These are phyloP conservation scores for Scylla paramamosain DNA, from an alignment of 1,140 invertebrate genomes.

Conservation along the genomic window DNA sequence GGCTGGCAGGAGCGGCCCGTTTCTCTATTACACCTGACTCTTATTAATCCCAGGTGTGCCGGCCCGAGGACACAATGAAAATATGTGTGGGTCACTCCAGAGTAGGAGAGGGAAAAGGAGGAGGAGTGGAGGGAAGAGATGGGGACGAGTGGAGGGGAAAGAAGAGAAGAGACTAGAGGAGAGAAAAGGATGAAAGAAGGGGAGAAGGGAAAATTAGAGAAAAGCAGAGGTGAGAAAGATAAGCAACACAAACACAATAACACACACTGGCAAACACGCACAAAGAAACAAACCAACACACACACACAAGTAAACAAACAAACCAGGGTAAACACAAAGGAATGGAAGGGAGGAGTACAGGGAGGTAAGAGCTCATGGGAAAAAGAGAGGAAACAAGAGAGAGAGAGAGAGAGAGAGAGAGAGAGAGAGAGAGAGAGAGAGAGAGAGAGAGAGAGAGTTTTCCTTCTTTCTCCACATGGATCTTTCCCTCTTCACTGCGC, in stretches of 20 bases:
- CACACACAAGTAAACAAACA: too few relatives aligned
- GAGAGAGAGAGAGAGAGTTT: neutral
- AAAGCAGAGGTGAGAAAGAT: neutral
- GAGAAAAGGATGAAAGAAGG: neutral
- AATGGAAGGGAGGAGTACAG: neutral
- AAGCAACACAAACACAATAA: too few relatives aligned
- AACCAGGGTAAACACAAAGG: neutral
- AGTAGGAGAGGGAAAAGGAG: neutral
- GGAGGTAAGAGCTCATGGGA: too few relatives aligned
- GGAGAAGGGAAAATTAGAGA: neutral
- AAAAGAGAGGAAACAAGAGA: too few relatives aligned
- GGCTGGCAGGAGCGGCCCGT: neutral
- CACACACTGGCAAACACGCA: too few relatives aligned
- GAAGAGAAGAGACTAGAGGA: neutral
- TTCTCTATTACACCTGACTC: constrained; percentile 48
- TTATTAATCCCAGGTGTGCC: constrained; percentile 45
- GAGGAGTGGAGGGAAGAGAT: neutral
- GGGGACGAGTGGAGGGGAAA: neutral
- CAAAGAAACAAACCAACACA: too few relatives aligned
- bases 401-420: too few relatives aligned
- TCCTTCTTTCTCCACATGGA: too few relatives aligned
- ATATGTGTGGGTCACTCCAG: constrained; percentile 47
- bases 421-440: neutral
- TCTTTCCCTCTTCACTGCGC: too few relatives aligned
- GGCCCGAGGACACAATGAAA: constrained; percentile 47